Evolutionary conservation across 2,113 vertebrate genomes (phyloP).

Genomic region (Syrrhaptes paradoxus): DNA sequence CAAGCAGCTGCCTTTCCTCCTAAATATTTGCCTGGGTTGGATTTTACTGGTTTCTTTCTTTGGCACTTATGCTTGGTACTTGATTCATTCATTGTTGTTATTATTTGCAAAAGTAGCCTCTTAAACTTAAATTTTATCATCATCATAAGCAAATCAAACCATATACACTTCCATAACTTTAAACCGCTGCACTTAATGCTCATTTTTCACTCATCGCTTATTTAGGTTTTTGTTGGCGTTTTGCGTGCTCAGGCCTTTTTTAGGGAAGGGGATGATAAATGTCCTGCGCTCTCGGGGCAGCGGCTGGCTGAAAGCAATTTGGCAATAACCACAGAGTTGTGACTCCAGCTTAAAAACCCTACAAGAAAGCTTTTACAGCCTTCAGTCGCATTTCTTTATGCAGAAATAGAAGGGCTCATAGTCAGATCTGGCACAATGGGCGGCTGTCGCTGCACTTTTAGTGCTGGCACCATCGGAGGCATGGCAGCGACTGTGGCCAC

Average conservation of each 20-base stretch:
- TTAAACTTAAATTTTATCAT: conserved; percentile 12
- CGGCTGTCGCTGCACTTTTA: background rate
- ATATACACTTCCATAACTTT: background rate
- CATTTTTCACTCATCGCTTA: background rate
- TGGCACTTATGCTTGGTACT: background rate
- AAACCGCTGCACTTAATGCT: background rate
- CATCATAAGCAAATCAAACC: background rate
- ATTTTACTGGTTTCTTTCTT: background rate
- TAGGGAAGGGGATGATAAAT: background rate
- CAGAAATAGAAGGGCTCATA: background rate
- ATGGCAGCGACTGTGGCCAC: accelerated
- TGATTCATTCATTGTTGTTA: background rate
- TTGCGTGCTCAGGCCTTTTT: background rate
- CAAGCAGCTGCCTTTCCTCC: background rate
- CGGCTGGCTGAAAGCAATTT: background rate
- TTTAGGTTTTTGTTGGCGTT: background rate
- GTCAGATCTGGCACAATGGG: background rate
- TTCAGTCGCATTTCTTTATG: background rate
- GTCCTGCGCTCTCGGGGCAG: accelerated
- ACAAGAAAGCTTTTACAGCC: background rate
- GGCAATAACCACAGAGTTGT: accelerated
- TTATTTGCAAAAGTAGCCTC: conserved; percentile 22
- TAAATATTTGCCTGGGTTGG: background rate
- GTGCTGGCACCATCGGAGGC: background rate
- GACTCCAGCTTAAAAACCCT: background rate